These are phyloP conservation scores for Myopa testacea DNA, from an alignment of 2,888 invertebrate species.

Conservation along the genomic window DNA sequence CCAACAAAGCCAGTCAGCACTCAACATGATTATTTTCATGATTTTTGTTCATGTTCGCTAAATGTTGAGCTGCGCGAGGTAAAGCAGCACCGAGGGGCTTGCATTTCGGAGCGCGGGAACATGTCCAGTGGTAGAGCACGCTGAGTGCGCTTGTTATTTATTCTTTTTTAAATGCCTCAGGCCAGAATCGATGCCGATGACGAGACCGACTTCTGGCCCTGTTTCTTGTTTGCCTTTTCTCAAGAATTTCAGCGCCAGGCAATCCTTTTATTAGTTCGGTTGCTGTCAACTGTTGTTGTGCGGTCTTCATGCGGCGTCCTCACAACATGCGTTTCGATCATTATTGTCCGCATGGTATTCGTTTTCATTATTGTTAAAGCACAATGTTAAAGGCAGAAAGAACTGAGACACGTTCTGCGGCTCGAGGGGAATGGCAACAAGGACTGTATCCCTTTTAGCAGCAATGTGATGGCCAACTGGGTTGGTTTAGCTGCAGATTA, in stretches of 20 bases:
- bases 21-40: too few relatives aligned
- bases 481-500: background rate
- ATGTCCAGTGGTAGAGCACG: background rate
- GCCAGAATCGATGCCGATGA: conserved; percentile 9
- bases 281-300: conserved; percentile 7
- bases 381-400: background rate
- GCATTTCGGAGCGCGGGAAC: too few relatives aligned
- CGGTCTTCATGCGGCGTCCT: background rate
- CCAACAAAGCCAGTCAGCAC: too few relatives aligned
- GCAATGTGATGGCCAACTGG: background rate
- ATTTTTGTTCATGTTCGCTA: too few relatives aligned
- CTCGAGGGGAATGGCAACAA: background rate
- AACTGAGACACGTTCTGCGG: background rate
- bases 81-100: too few relatives aligned
- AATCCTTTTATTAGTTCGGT: conserved; percentile 9
- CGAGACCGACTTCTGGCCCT: background rate
- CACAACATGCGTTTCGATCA: conserved; percentile 17
- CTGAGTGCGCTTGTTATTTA: background rate
- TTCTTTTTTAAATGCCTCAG: conserved; percentile 8
- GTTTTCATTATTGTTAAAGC: conserved; percentile 13
- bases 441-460: background rate
- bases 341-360: conserved; percentile 27
- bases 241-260: conserved; percentile 40
- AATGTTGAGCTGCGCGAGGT: too few relatives aligned
- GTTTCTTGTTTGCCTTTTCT: conserved; percentile 4